These are phyloP conservation scores for Petrophora chlorosata DNA, from an alignment of 2,888 invertebrate genomes.

Conservation along the genomic window DNA sequence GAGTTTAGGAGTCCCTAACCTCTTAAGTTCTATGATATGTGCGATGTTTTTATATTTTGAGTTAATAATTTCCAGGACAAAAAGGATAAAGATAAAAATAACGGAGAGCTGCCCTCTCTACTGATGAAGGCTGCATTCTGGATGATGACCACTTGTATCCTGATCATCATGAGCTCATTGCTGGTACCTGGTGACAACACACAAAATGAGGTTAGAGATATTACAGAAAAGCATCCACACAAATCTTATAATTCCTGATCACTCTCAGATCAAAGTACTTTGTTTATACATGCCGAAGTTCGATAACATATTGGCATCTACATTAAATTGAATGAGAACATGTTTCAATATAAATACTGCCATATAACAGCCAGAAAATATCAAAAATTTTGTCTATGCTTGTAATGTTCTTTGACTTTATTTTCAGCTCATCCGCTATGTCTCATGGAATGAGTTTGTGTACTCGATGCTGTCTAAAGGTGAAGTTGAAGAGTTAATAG, in stretches of 20 bases:
- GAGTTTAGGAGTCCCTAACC: neutral
- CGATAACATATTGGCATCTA: too few species aligned
- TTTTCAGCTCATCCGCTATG: slow-evolving; percentile 86
- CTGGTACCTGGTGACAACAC: slow-evolving; percentile 87
- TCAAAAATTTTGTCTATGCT: too few species aligned
- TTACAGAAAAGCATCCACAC: too few species aligned
- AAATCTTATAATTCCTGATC: too few species aligned
- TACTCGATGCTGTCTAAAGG: slow-evolving; percentile 97
- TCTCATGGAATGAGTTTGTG: slow-evolving; percentile 98
- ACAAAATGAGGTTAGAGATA: slow-evolving; percentile 86
- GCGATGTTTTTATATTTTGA: neutral
- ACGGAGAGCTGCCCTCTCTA: slow-evolving; percentile 87
- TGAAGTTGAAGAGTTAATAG: slow-evolving; percentile 94
- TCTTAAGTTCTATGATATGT: neutral
- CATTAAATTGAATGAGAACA: too few species aligned
- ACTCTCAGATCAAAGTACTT: too few species aligned
- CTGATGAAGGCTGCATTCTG: slow-evolving; percentile 91
- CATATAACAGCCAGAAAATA: too few species aligned
- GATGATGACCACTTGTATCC: slow-evolving; percentile 90
- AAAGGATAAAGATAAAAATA: slow-evolving; percentile 63
- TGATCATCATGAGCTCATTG: slow-evolving; percentile 88
- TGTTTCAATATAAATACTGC: too few species aligned
- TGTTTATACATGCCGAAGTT: too few species aligned
- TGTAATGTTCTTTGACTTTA: too few species aligned
- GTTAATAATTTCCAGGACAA: slow-evolving; percentile 52